Percentiles rank a stretch among this genome's conserved stretches.
These are phyloP conservation scores for Henicopernis longicauda DNA, from an alignment of 2,113 vertebrate species.

Conservation along the genomic window DNA sequence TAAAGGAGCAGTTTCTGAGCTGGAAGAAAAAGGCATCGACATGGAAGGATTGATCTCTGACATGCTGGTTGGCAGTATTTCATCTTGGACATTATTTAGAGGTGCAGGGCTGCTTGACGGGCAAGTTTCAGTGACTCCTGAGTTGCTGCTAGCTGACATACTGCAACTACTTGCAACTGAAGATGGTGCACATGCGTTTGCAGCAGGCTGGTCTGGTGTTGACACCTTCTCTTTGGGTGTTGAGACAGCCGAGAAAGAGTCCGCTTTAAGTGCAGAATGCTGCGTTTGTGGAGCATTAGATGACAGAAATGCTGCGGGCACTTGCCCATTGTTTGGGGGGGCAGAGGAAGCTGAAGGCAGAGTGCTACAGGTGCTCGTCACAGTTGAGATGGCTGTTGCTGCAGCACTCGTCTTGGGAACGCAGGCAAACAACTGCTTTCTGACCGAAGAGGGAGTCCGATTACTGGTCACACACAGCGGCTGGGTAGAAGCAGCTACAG, in stretches of 20 bases:
- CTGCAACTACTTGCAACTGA: slow-evolving; percentile 59
- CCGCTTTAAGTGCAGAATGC: slow-evolving; percentile 78
- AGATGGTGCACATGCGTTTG: slow-evolving; percentile 45
- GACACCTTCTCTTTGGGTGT: slow-evolving; percentile 82
- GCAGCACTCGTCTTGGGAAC: slow-evolving; percentile 82
- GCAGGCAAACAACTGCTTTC: slow-evolving; percentile 91
- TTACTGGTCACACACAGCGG: slow-evolving; percentile 71
- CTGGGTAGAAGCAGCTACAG: slow-evolving; percentile 74
- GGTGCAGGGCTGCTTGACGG: slow-evolving; percentile 55
- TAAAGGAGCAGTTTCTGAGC: slow-evolving; percentile 79
- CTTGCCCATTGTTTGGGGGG: slow-evolving; percentile 66
- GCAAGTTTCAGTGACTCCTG: slow-evolving; percentile 67
- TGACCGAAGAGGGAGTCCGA: slow-evolving; percentile 88
- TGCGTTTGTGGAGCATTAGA: slow-evolving; percentile 72
- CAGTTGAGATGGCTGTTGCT: slow-evolving; percentile 71
- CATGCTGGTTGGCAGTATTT: slow-evolving; percentile 72
- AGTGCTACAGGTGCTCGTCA: slow-evolving; percentile 74
- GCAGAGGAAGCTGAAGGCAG: slow-evolving; percentile 73
- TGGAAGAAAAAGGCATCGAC: slow-evolving; percentile 80
- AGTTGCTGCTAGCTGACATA: slow-evolving; percentile 70
- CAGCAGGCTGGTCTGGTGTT: slow-evolving; percentile 66
- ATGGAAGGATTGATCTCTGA: slow-evolving; percentile 78
- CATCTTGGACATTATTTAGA: slow-evolving; percentile 60
- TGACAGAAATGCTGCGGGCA: slow-evolving; percentile 76
- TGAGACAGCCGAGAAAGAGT: slow-evolving; percentile 73